phyloP scores from a whole-genome alignment of 2,888 invertebrate species.

The Rutpela maculata region DNA sequence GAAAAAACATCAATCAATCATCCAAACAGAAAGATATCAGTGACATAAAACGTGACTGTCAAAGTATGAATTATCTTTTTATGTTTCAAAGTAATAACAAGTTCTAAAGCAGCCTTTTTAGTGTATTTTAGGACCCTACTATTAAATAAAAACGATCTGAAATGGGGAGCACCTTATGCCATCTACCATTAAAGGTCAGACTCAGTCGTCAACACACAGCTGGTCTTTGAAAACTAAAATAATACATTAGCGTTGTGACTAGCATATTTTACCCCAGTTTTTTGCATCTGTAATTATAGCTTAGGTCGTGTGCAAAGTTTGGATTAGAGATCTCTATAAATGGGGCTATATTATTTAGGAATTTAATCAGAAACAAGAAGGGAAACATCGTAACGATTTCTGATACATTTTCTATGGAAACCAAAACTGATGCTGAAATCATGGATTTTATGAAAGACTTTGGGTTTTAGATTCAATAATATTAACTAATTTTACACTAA shows the following conservation, averaged over 20 bases:
- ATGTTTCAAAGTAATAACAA: slow-evolving; percentile 57
- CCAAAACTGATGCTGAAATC: too few relatives aligned
- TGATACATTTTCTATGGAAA: too few relatives aligned
- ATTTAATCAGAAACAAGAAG: slow-evolving; percentile 3
- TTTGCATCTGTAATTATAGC: slow-evolving; percentile 70
- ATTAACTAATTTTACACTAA: too few relatives aligned
- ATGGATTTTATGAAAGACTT: too few relatives aligned
- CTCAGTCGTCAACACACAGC: slow-evolving; percentile 64
- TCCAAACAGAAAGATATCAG: slow-evolving; percentile 36
- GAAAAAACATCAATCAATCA: slow-evolving; percentile 39
- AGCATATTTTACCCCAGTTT: slow-evolving; percentile 70
- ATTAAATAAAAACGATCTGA: slow-evolving; percentile 55
- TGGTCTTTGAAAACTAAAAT: slow-evolving; percentile 70
- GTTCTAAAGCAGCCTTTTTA: slow-evolving; percentile 55
- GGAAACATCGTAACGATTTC: background rate
- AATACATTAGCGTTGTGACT: slow-evolving; percentile 72
- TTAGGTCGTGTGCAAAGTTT: slow-evolving; percentile 63
- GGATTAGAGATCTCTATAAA: slow-evolving; percentile 47
- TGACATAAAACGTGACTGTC: slow-evolving; percentile 39
- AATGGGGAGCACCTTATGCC: slow-evolving; percentile 31
- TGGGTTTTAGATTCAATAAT: too few relatives aligned
- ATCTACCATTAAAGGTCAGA: slow-evolving; percentile 60
- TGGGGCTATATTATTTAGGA: slow-evolving; percentile 29
- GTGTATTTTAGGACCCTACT: slow-evolving; percentile 53
- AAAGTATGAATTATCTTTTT: slow-evolving; percentile 44